These are phyloP conservation scores for Parthenolecanium corni DNA, from an alignment of 2,888 invertebrate species.

Conservation along the genomic window DNA sequence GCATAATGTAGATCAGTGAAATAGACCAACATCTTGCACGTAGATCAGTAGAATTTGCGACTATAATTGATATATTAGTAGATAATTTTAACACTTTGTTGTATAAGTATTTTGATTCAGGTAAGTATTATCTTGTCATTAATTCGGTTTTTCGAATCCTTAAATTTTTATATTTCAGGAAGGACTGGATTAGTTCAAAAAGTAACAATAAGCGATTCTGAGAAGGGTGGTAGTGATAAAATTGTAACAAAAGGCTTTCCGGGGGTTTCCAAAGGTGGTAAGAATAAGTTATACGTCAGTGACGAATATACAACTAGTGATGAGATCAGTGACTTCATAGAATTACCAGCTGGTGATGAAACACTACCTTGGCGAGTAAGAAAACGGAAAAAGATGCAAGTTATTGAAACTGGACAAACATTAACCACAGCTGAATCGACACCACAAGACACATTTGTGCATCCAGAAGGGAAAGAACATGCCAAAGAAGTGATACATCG, in stretches of 20 bases:
- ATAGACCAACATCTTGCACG: too few species aligned
- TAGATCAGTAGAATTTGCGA: too few species aligned
- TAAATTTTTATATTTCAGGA: constrained; percentile 39
- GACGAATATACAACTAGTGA: constrained; percentile 25
- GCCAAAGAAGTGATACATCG: constrained; percentile 31
- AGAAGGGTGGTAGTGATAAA: constrained; percentile 30
- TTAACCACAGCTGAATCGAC: neutral
- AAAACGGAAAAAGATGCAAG: neutral
- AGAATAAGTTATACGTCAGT: constrained; percentile 12
- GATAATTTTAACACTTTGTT: too few species aligned
- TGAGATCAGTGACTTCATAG: constrained; percentile 38
- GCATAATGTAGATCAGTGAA: too few species aligned
- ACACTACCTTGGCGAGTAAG: constrained; percentile 42
- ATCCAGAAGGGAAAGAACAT: constrained; percentile 22
- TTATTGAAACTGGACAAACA: neutral
- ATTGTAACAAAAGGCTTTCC: constrained; percentile 24
- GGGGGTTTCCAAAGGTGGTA: constrained; percentile 19
- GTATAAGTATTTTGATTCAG: too few species aligned
- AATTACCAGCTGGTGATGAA: constrained; percentile 45
- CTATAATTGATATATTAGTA: too few species aligned
- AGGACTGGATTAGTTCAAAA: constrained; percentile 43
- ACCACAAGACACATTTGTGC: neutral
- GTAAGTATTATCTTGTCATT: too few species aligned
- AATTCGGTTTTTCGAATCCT: neutral
- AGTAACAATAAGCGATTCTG: constrained; percentile 38